phyloP scores from a whole-genome alignment of 92 coral and sea anemone genomes.

The Porites lobata region DNA sequence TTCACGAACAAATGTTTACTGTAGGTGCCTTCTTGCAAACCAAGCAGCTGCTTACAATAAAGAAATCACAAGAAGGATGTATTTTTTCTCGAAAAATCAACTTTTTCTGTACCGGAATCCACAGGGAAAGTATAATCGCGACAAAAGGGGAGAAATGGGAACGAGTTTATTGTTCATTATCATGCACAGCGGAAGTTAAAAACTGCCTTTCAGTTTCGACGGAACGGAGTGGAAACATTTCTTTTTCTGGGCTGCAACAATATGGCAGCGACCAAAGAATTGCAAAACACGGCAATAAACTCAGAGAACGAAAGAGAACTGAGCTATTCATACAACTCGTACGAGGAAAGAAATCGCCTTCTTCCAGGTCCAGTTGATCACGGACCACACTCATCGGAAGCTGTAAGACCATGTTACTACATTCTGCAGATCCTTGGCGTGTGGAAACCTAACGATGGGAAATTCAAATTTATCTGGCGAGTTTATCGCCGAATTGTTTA shows the following conservation, averaged over 20 bases:
- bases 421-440: slow-evolving; percentile 66
- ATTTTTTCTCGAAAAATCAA: too few species aligned
- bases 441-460: slow-evolving; percentile 63
- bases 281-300: neutral
- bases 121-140: too few species aligned
- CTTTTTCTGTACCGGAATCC: too few species aligned
- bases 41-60: too few species aligned
- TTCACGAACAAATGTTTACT: too few species aligned
- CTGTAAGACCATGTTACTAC: slow-evolving; percentile 63
- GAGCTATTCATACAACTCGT: neutral
- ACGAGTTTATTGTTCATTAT: too few species aligned
- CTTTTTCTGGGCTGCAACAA: neutral
- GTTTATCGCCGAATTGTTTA: slow-evolving; percentile 46
- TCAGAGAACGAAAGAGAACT: neutral
- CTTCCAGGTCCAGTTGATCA: slow-evolving; percentile 1
- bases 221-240: neutral
- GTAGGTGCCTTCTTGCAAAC: too few species aligned
- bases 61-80: too few species aligned
- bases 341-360: slow-evolving; percentile 20
- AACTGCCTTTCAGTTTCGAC: too few species aligned
- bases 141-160: too few species aligned
- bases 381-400: slow-evolving; percentile 27
- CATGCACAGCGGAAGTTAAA: too few species aligned
- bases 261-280: neutral
- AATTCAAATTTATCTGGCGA: slow-evolving; percentile 49